Percentiles rank a stretch among this genome's conserved stretches.
phyloP scores from a whole-genome alignment of 2,797 vertebrate genomes.

The Zalophus californianus region DNA sequence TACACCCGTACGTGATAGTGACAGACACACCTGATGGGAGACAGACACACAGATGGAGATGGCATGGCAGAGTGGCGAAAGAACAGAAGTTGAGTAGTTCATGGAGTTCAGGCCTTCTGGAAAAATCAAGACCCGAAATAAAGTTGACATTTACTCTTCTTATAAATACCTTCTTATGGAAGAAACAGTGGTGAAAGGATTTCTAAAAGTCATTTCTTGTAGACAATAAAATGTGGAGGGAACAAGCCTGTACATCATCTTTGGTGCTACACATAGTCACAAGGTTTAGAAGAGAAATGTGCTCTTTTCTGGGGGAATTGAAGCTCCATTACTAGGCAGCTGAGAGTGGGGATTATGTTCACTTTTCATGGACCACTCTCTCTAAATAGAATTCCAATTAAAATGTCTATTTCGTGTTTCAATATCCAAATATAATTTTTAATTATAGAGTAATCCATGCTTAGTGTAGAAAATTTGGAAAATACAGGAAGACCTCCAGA shows the following conservation, averaged over 20 bases:
- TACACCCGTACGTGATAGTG: neutral
- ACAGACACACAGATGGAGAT: neutral
- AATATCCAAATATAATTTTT: conserved; percentile 9
- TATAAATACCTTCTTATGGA: neutral
- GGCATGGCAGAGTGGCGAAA: neutral
- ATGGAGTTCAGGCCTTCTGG: neutral
- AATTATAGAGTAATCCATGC: neutral
- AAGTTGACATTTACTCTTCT: conserved; percentile 13
- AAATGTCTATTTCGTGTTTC: neutral
- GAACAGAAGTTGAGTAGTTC: neutral
- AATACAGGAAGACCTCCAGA: neutral
- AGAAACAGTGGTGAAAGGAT: neutral
- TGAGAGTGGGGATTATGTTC: neutral
- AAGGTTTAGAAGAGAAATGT: neutral
- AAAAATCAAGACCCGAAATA: conserved; percentile 41
- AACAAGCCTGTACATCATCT: neutral
- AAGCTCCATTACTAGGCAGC: neutral
- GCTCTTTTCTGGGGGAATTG: neutral
- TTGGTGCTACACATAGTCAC: neutral
- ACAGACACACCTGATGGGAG: neutral
- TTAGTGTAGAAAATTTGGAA: conserved; percentile 8
- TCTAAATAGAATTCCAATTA: neutral
- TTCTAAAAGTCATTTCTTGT: conserved; percentile 1
- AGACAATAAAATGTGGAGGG: neutral
- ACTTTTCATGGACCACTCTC: neutral